Conservation (phyloP, 2,888 invertebrate species). For the Himalopsyche kuldschensis region DNA sequence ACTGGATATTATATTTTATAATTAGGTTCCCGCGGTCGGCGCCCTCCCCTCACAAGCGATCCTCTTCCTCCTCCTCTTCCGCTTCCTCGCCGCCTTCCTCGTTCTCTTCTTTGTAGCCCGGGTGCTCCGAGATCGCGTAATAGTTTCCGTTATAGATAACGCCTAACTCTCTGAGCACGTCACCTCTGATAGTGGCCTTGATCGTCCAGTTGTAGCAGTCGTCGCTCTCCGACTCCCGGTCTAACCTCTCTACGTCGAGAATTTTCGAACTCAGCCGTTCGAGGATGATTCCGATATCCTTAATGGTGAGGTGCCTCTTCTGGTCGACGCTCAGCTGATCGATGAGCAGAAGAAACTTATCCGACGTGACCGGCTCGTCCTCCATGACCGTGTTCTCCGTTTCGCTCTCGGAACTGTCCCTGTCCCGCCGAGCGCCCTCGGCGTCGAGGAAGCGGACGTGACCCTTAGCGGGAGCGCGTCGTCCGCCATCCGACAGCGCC, state of each 20-base stretch:
- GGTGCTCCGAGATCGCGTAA: constrained; percentile 93
- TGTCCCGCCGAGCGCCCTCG: constrained; percentile 67
- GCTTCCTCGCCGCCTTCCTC: constrained; percentile 83
- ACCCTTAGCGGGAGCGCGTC: constrained; percentile 65
- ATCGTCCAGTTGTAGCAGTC: constrained; percentile 97
- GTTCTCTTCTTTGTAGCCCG: constrained; percentile 88
- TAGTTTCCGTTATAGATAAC: constrained; percentile 95
- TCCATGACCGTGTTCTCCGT: constrained; percentile 92
- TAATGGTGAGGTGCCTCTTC: constrained; percentile 88
- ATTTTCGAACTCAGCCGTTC: constrained; percentile 92
- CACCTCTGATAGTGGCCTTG: constrained; percentile 91
- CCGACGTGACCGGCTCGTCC: constrained; percentile 85
- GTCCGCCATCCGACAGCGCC: constrained; percentile 43
- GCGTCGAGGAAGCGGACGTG: constrained; percentile 87
- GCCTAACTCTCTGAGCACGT: constrained; percentile 86
- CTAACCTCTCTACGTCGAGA: constrained; percentile 88
- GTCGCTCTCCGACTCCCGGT: constrained; percentile 89
- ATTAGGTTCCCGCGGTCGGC: neutral
- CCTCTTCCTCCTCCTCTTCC: constrained; percentile 81
- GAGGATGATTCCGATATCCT: constrained; percentile 92
- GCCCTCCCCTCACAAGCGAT: constrained; percentile 61
- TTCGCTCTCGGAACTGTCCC: constrained; percentile 90
- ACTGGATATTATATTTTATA: constrained; percentile 14
- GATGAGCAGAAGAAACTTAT: constrained; percentile 89
- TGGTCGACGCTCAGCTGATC: constrained; percentile 92